Evolutionary conservation across 1,140 invertebrate genomes (phyloP), one percentile per base, ranked within the genome.

Genomic region (Bombus pascuorum): DNA sequence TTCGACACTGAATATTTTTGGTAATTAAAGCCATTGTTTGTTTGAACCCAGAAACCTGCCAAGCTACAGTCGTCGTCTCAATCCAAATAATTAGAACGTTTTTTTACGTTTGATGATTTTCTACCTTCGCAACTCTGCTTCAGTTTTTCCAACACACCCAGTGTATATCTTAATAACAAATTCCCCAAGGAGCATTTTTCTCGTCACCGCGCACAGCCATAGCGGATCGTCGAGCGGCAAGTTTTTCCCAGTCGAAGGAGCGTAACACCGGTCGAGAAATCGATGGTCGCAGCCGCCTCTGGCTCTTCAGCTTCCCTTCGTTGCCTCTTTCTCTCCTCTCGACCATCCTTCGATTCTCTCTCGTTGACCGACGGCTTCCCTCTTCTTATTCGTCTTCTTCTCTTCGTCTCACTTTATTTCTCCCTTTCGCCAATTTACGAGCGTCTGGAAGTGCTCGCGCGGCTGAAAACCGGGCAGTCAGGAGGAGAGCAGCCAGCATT

Each of bases 211-310:
- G 76, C 81, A 37, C 72, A 39, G 72, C 59, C 44, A 44, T 34
- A 74, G 85, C 81, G 79, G 77, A 73, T 82, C 74, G 74, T 47
- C 39, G n/a, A 53, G 85, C 77, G 70, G 73, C 88, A 79, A 86
- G 68, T 87, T 86, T 90, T 87, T 89, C 88, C 76, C 71, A 85
- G 82, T 79, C 79, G 88, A 85, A 83, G 84, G 77, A 90, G 83
- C 88, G 85, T 91, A 90, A 91, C 91, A 86, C 90, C 88, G 91
- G 82, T 85, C 87, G 88, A 91, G 91, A 91, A 91, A 91, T 91
- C 91, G 91, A 91, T 91, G 91, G 86, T 87, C 88, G 82, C 65
- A 44, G 34, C 37, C 32, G 57, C 81, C 42, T 13, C 42, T 28
- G 34, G n/a, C 83, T 82, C 71, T 71, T 73, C 79, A 42, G 71